Conservation (phyloP, 1,140 invertebrate genomes). For the Euwallacea fornicatus region DNA sequence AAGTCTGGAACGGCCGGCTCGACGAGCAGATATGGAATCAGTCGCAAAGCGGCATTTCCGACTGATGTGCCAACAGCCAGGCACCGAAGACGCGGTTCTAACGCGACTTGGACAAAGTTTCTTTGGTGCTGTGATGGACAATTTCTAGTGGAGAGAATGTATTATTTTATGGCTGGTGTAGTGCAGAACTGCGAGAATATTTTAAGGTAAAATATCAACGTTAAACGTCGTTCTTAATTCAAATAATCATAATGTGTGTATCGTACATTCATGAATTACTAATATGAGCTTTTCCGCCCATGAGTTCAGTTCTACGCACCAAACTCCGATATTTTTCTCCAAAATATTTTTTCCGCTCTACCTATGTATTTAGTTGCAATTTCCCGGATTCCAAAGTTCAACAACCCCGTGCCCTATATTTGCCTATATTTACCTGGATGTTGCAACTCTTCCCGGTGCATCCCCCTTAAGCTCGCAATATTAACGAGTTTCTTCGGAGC, state of each 20-base stretch:
- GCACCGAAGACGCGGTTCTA: constrained; percentile 22
- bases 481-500: background rate
- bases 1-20: constrained; percentile 7
- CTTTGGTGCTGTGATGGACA: constrained; percentile 24
- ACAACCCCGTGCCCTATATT: constrained; percentile 24
- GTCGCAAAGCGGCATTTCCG: constrained; percentile 38
- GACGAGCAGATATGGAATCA: constrained; percentile 30
- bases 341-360: no score
- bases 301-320: no score
- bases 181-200: constrained; percentile 51
- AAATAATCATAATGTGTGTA: no score
- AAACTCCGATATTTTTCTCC: no score
- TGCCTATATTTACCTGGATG: constrained; percentile 21
- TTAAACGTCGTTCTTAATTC: no score
- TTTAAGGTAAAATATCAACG: constrained; percentile 42
- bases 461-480: background rate
- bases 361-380: background rate
- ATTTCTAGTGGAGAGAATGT: constrained; percentile 40
- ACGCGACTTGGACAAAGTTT: constrained; percentile 22
- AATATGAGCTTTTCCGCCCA: no score
- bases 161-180: constrained; percentile 51
- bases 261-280: no score
- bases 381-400: constrained; percentile 18
- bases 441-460: constrained; percentile 8
- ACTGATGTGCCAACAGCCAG: constrained; percentile 26